phyloP scores from a whole-genome alignment of 2,113 vertebrate species.

The Burhinus oedicnemus region DNA sequence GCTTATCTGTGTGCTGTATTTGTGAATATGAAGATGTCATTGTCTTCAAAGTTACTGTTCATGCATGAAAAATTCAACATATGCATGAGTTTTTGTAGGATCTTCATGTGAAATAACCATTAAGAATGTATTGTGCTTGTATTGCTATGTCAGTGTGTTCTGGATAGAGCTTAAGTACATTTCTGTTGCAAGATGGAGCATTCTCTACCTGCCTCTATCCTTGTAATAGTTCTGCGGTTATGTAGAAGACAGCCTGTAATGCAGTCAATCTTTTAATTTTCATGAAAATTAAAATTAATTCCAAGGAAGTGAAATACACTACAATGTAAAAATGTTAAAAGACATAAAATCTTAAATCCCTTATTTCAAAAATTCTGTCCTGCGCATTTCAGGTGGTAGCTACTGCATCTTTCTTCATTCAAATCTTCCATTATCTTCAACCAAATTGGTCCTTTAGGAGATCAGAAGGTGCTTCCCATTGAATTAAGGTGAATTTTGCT shows the following conservation, averaged over 20 bases:
- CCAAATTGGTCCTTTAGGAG: not conserved
- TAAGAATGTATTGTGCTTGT: not conserved
- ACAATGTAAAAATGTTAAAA: not conserved
- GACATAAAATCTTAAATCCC: not conserved
- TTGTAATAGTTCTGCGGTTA: not conserved
- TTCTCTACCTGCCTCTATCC: not conserved
- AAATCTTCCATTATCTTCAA: not conserved
- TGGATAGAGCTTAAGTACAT: not conserved
- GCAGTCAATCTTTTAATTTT: not conserved
- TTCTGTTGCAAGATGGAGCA: not conserved
- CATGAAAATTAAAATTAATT: not conserved
- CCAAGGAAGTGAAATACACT: not conserved
- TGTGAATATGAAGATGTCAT: not conserved
- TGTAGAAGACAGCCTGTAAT: not conserved
- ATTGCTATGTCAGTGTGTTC: not conserved
- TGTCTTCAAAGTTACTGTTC: not conserved
- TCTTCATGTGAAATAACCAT: not conserved
- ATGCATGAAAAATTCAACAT: conserved; percentile 6
- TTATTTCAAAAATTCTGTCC: not conserved
- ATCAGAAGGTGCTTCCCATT: not conserved
- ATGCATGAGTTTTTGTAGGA: not conserved
- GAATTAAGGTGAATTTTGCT: not conserved
- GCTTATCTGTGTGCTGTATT: not conserved
- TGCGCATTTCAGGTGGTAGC: not conserved
- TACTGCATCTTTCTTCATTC: not conserved